A percentile compares a stretch with the other conserved stretches of the same genome.
phyloP scores from a whole-genome alignment of 2,113 vertebrate genomes.

The Thalassarche chlororhynchos region DNA sequence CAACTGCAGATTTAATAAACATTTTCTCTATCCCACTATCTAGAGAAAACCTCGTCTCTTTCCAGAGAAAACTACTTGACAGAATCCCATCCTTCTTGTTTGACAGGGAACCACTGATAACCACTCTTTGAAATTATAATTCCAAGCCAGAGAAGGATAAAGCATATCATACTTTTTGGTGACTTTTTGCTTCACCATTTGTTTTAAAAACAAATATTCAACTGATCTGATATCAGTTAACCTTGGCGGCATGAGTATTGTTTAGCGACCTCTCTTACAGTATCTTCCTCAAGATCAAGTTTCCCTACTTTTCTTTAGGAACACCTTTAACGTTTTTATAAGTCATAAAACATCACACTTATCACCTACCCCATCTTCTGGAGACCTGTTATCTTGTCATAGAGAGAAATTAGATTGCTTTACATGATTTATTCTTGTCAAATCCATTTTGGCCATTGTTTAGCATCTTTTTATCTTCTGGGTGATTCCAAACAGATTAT shows the following conservation, averaged over 20 bases:
- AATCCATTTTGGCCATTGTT: neutral
- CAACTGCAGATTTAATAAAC: conserved; percentile 7
- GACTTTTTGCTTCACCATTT: neutral
- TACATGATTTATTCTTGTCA: neutral
- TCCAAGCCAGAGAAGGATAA: neutral
- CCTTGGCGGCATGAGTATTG: neutral
- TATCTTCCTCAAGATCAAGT: neutral
- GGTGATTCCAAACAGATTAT: neutral
- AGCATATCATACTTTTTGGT: neutral
- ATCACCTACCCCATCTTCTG: neutral
- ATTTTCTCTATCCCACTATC: neutral
- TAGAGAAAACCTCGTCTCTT: neutral
- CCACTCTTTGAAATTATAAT: neutral
- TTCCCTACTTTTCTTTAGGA: neutral
- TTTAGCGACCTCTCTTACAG: neutral
- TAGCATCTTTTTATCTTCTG: neutral
- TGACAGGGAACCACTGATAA: neutral
- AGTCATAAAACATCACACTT: neutral
- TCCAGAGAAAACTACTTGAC: neutral
- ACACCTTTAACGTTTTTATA: neutral
- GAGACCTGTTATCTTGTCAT: neutral
- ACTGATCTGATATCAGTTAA: neutral
- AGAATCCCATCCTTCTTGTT: conserved; percentile 6
- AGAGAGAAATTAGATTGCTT: conserved; percentile 4
- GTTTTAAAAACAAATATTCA: neutral